Percentiles rank a stretch among this genome's conserved stretches.
Conservation (phyloP, 35 echinoderm and acorn worm species). For the Acanthaster planci region DNA sequence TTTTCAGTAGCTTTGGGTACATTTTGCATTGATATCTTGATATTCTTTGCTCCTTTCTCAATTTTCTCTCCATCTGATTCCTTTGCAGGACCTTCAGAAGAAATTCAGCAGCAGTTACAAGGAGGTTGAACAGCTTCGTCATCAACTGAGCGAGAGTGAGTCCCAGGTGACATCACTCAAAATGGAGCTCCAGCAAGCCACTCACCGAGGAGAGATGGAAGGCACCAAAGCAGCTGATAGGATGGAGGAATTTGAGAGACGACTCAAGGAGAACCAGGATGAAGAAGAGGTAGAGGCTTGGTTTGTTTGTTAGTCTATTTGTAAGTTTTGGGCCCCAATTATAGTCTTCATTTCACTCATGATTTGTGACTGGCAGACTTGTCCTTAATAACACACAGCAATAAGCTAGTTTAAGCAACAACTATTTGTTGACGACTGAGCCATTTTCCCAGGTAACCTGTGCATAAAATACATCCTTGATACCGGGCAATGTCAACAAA, state of each 20-base stretch:
- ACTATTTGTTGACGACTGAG: too few relatives aligned
- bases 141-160: slow-evolving; percentile 59
- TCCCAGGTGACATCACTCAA: slow-evolving; percentile 51
- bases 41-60: too few relatives aligned
- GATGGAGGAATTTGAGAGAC: slow-evolving; percentile 70
- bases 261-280: slow-evolving; percentile 52
- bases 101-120: slow-evolving; percentile 47
- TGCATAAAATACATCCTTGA: too few relatives aligned
- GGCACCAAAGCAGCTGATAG: slow-evolving; percentile 64
- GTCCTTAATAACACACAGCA: too few relatives aligned
- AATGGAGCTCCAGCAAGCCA: slow-evolving; percentile 65
- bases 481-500: too few relatives aligned
- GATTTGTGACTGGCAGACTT: too few relatives aligned
- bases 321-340: neutral
- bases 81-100: slow-evolving; percentile 75
- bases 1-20: too few relatives aligned
- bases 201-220: slow-evolving; percentile 60
- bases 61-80: neutral
- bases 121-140: slow-evolving; percentile 66
- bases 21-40: too few relatives aligned
- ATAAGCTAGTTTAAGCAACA: too few relatives aligned
- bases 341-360: too few relatives aligned
- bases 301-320: neutral
- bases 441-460: too few relatives aligned
- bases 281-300: slow-evolving; percentile 55